Conservation (phyloP, 2,797 vertebrate species). For the Chromis chromis region DNA sequence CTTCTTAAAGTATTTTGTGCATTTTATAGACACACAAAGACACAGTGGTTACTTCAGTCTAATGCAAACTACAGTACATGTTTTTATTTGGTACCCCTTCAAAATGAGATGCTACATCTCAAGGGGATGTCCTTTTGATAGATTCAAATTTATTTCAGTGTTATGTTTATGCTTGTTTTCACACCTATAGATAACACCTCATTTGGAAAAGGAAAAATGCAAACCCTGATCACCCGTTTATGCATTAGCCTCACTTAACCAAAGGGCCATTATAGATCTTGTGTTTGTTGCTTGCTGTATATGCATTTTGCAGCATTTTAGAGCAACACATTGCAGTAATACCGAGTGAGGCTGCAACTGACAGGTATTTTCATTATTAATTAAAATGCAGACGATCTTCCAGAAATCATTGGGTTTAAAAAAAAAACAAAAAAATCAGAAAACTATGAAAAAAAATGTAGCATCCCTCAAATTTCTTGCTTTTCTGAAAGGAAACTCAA, state of each 20-base stretch:
- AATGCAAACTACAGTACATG: neutral
- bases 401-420: neutral
- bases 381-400: neutral
- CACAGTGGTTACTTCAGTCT: no score
- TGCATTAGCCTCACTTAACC: neutral
- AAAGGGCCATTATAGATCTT: neutral
- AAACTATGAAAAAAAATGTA: no score
- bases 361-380: neutral
- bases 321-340: neutral
- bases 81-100: neutral
- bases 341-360: no score
- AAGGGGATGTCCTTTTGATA: no score
- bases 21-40: no score
- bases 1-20: no score
- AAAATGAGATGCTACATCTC: no score
- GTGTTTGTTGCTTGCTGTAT: neutral
- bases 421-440: no score
- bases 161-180: constrained; percentile 1
- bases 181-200: constrained; percentile 8
- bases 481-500: no score
- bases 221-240: neutral
- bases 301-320: neutral
- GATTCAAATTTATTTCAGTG: no score
- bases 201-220: neutral
- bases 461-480: no score